These are phyloP conservation scores for Actinernus sp. DNA, from an alignment of 92 coral and sea anemone genomes.

Conservation along the genomic window DNA sequence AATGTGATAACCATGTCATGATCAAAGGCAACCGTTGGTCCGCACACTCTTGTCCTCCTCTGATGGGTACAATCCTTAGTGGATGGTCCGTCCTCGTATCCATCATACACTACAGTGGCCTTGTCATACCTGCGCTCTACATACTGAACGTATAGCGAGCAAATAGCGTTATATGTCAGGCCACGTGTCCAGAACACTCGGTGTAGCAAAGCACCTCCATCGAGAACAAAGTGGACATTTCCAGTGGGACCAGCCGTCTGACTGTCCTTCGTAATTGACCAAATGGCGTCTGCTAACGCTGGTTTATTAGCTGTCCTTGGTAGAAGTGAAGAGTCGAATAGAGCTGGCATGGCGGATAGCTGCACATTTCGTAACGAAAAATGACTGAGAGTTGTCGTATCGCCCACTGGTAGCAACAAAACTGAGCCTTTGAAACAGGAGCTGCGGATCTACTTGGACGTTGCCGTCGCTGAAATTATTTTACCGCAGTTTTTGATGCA, in stretches of 20 bases:
- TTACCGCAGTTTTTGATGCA: not conserved
- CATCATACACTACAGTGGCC: conserved; percentile 46
- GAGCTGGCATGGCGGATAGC: conserved; percentile 60
- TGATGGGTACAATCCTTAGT: too few species aligned
- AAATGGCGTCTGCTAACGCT: conserved; percentile 58
- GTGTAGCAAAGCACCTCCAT: conserved; percentile 47
- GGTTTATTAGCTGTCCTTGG: conserved; percentile 65
- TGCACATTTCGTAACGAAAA: conserved; percentile 51
- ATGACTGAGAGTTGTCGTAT: conserved; percentile 2
- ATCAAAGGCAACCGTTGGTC: conserved; percentile 14
- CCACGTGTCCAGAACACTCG: conserved; percentile 37
- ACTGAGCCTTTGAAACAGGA: conserved; percentile 2
- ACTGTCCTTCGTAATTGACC: conserved; percentile 10
- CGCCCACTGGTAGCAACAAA: conserved; percentile 1
- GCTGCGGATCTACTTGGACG: conserved; percentile 10
- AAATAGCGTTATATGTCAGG: conserved; percentile 8
- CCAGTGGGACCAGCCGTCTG: conserved; percentile 5
- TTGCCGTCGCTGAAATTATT: not conserved
- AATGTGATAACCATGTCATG: conserved; percentile 1
- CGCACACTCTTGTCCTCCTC: too few species aligned
- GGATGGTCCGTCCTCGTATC: conserved; percentile 19
- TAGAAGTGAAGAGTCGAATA: conserved; percentile 47
- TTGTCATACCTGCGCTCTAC: conserved; percentile 10
- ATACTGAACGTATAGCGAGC: conserved; percentile 13
- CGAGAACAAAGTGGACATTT: conserved; percentile 9